Percentiles rank a stretch among this genome's conserved stretches.
These are phyloP conservation scores for Sebastes fasciatus DNA, from an alignment of 2,113 vertebrate species.

Conservation along the genomic window DNA sequence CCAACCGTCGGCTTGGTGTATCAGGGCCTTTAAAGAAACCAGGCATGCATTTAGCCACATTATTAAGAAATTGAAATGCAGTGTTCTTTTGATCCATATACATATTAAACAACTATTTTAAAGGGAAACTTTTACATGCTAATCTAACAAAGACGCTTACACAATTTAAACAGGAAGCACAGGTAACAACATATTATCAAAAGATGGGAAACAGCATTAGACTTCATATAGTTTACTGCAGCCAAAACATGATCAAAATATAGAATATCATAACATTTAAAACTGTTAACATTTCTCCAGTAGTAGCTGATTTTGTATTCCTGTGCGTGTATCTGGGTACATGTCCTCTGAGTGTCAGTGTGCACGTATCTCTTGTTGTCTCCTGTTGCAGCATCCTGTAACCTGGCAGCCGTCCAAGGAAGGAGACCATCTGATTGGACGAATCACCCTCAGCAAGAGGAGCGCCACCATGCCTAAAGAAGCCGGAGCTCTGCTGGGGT, in stretches of 20 bases:
- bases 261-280: background rate
- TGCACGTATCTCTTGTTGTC: background rate
- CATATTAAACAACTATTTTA: background rate
- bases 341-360: background rate
- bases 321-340: background rate
- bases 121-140: background rate
- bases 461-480: slow-evolving; percentile 96
- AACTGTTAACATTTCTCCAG: background rate
- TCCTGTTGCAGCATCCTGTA: slow-evolving; percentile 90
- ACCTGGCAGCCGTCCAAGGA: slow-evolving; percentile 99
- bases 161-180: background rate
- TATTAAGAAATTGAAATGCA: background rate
- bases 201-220: background rate
- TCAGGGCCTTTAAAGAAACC: background rate
- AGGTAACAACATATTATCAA: no score
- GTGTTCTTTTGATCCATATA: background rate
- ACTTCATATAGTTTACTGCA: background rate
- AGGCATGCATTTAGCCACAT: background rate
- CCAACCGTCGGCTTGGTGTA: no score
- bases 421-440: slow-evolving; percentile 96
- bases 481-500: slow-evolving; percentile 94
- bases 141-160: background rate
- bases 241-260: background rate
- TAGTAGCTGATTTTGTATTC: background rate
- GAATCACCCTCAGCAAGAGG: slow-evolving; percentile 97